Percentiles rank a stretch among this genome's conserved stretches.
These are phyloP conservation scores for Carapus acus DNA, from an alignment of 2,797 vertebrate species.

Conservation along the genomic window DNA sequence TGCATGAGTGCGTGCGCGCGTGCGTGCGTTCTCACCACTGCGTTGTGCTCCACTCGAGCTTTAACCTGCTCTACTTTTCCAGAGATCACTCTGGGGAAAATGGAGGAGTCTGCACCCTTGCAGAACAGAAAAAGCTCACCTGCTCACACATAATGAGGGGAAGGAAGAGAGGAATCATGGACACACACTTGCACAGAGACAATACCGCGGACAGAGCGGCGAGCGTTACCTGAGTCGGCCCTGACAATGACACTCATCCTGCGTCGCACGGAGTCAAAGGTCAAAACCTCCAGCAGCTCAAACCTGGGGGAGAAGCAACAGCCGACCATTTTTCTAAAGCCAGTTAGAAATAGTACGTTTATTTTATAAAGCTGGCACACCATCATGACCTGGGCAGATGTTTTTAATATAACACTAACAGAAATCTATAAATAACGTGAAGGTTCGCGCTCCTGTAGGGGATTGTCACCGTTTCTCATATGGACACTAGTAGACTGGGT, in stretches of 20 bases:
- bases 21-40: conserved; percentile 82
- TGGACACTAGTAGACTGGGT: too few relatives aligned
- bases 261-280: conserved; percentile 91
- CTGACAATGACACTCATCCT: conserved; percentile 96
- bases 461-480: too few relatives aligned
- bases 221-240: conserved; percentile 75
- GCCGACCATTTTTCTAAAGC: too few relatives aligned
- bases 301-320: conserved; percentile 68
- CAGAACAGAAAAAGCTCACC: conserved; percentile 91
- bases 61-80: conserved; percentile 90
- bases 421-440: too few relatives aligned
- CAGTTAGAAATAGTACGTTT: too few relatives aligned
- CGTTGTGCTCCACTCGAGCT: conserved; percentile 88
- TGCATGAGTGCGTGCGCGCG: conserved; percentile 9
- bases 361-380: too few relatives aligned
- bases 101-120: conserved; percentile 95
- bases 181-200: neutral
- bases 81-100: conserved; percentile 89
- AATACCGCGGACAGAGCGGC: neutral
- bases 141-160: conserved; percentile 42
- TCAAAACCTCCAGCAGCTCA: conserved; percentile 87
- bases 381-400: too few relatives aligned
- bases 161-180: neutral
- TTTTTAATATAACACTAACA: too few relatives aligned
- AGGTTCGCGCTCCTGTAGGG: too few relatives aligned